A percentile compares a stretch with the other conserved stretches of the same genome.
Conservation (phyloP, 2,888 invertebrate species). For the Cabera pusaria region DNA sequence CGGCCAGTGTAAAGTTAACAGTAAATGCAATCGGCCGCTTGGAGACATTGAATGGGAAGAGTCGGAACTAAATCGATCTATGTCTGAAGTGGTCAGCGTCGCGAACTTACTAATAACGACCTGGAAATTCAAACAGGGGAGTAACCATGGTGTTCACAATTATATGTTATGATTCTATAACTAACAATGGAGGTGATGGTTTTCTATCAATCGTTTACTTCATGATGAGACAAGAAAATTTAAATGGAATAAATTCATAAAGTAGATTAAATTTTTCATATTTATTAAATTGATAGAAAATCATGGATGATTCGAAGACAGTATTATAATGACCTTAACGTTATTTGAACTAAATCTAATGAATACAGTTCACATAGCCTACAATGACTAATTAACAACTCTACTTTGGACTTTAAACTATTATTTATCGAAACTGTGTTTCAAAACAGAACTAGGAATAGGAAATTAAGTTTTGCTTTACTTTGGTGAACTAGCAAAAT, state of each 20-base stretch:
- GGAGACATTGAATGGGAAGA: constrained; percentile 56
- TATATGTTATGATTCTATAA: constrained; percentile 18
- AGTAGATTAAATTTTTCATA: too few species aligned
- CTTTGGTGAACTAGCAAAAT: constrained; percentile 15
- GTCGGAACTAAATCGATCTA: constrained; percentile 65
- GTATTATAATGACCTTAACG: constrained; percentile 18
- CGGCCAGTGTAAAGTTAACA: constrained; percentile 29
- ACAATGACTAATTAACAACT: constrained; percentile 8
- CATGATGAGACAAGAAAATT: too few species aligned
- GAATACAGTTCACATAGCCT: constrained; percentile 10
- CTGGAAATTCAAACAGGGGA: constrained; percentile 80
- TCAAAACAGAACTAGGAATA: constrained; percentile 9
- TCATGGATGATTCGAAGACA: constrained; percentile 24
- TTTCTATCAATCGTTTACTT: constrained; percentile 36
- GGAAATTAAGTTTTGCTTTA: too few species aligned
- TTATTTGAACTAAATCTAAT: constrained; percentile 12
- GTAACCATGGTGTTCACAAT: constrained; percentile 63
- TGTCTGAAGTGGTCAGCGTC: constrained; percentile 70
- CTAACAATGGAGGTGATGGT: constrained; percentile 29
- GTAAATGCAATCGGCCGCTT: constrained; percentile 71
- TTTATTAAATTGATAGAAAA: constrained; percentile 42
- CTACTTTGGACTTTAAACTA: background rate
- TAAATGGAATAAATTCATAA: too few species aligned
- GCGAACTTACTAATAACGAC: constrained; percentile 81
- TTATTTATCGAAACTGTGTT: constrained; percentile 10